phyloP scores from a whole-genome alignment of 2,797 vertebrate species.

The Telmatherina bonti region DNA sequence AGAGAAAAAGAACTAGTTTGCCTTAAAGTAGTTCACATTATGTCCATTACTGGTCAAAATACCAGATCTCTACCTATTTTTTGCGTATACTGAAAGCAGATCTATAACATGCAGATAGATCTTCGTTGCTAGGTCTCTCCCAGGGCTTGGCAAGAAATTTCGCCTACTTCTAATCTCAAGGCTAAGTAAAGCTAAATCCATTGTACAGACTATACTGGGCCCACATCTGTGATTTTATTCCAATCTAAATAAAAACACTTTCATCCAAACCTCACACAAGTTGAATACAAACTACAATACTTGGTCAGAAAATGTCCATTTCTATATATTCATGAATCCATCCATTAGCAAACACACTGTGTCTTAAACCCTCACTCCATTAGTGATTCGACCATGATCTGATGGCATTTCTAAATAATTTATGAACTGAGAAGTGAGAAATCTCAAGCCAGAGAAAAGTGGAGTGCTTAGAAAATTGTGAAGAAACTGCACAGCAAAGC shows the following conservation, averaged over 20 bases:
- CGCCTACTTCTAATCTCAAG: neutral
- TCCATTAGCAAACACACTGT: neutral
- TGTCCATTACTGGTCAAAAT: neutral
- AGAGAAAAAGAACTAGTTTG: too few species aligned
- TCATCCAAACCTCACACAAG: neutral
- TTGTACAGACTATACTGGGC: neutral
- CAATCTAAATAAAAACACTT: too few species aligned
- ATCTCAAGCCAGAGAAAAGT: conserved; percentile 5
- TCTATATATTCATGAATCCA: neutral
- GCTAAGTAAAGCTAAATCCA: neutral
- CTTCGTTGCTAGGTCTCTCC: neutral
- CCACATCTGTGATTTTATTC: neutral
- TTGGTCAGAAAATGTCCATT: neutral
- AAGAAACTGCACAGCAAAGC: conserved; percentile 22
- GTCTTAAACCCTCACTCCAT: neutral
- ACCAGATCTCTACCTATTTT: neutral
- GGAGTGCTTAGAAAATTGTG: conserved; percentile 1
- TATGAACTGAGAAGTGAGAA: neutral
- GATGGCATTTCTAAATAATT: conserved; percentile 3
- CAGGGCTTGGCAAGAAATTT: neutral
- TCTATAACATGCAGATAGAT: neutral
- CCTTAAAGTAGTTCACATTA: neutral
- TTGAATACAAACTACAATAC: too few species aligned
- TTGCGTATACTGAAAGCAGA: neutral
- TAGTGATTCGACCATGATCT: neutral